Percentiles rank a stretch among this genome's conserved stretches.
Evolutionary conservation across 2,888 invertebrate species (phyloP).

Genomic region (Itoplectis maculator): DNA sequence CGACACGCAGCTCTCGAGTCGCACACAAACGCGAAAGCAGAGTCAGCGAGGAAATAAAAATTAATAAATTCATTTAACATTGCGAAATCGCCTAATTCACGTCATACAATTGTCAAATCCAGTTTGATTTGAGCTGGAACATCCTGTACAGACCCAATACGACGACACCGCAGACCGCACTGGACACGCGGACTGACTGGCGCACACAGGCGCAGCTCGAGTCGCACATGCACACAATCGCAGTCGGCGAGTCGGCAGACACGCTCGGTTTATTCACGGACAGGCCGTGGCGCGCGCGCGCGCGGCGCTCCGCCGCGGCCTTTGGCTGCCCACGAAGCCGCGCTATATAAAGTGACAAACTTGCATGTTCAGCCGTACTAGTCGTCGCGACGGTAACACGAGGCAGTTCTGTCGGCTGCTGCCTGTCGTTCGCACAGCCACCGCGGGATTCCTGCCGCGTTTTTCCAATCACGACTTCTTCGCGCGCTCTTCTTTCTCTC

Average conservation of each 20-base stretch:
- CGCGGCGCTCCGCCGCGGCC: slow-evolving; percentile 70
- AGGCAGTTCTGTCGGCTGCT: slow-evolving; percentile 57
- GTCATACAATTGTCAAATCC: not conserved
- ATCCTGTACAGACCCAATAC: not conserved
- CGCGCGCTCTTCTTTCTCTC: too few relatives aligned
- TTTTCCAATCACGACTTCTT: slow-evolving; percentile 2
- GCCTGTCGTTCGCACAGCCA: slow-evolving; percentile 5
- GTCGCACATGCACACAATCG: slow-evolving; percentile 26
- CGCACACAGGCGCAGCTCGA: not conserved
- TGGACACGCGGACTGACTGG: not conserved
- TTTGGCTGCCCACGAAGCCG: slow-evolving; percentile 71
- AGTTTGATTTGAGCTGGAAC: not conserved
- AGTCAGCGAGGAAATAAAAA: too few relatives aligned
- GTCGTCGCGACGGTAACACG: slow-evolving; percentile 68
- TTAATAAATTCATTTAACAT: too few relatives aligned
- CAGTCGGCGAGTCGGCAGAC: slow-evolving; percentile 18
- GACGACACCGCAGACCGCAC: not conserved
- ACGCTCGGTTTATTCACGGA: slow-evolving; percentile 20
- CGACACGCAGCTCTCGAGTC: too few relatives aligned
- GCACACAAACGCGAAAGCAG: too few relatives aligned
- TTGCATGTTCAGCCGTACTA: slow-evolving; percentile 77
- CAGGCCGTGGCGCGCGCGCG: slow-evolving; percentile 47
- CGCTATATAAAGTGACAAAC: slow-evolving; percentile 83
- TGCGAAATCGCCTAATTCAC: too few relatives aligned
- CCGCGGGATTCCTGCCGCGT: slow-evolving; percentile 2